Percentiles rank a stretch among this genome's conserved stretches.
Conservation (phyloP, 2,113 vertebrate species). For the Brachirus orientalis region DNA sequence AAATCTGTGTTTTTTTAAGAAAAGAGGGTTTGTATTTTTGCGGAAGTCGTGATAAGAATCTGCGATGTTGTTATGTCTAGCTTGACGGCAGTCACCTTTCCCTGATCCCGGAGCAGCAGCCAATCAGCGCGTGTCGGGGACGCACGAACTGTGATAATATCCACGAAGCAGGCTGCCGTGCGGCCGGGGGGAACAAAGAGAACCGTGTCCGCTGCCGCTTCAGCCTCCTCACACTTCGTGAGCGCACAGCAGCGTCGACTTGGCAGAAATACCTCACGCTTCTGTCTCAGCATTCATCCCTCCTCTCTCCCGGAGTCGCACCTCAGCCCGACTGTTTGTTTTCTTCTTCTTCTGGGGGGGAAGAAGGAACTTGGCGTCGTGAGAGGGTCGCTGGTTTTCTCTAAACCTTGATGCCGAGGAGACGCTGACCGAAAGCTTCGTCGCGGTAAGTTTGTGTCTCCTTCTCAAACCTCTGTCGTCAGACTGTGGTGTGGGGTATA, state of each 20-base stretch:
- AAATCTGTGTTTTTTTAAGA: too few species aligned
- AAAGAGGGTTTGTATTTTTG: neutral
- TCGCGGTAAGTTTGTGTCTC: constrained; percentile 27
- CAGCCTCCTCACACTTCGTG: neutral
- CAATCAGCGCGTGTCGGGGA: constrained; percentile 73
- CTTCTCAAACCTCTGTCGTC: too few species aligned
- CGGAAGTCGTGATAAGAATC: neutral
- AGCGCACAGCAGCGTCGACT: too few species aligned
- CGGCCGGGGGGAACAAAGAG: constrained; percentile 71
- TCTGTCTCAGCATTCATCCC: too few species aligned
- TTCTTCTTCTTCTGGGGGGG: neutral
- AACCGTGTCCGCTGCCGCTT: constrained; percentile 33
- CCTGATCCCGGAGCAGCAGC: constrained; percentile 67
- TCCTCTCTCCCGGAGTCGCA: neutral
- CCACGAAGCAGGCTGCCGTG: constrained; percentile 36
- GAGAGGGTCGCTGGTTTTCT: constrained; percentile 20
- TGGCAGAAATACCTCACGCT: too few species aligned
- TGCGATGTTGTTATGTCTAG: rapidly evolving
- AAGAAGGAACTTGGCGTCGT: constrained; percentile 54
- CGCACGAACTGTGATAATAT: constrained; percentile 61
- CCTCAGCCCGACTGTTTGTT: neutral
- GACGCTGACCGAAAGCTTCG: constrained; percentile 7
- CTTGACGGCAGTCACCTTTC: constrained; percentile 68
- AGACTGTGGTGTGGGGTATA: too few species aligned
- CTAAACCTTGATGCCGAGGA: constrained; percentile 1